Evolutionary conservation across 2,797 vertebrate genomes (phyloP), one percentile per base, ranked within the genome.

Genomic region (Danio aesculapii): DNA sequence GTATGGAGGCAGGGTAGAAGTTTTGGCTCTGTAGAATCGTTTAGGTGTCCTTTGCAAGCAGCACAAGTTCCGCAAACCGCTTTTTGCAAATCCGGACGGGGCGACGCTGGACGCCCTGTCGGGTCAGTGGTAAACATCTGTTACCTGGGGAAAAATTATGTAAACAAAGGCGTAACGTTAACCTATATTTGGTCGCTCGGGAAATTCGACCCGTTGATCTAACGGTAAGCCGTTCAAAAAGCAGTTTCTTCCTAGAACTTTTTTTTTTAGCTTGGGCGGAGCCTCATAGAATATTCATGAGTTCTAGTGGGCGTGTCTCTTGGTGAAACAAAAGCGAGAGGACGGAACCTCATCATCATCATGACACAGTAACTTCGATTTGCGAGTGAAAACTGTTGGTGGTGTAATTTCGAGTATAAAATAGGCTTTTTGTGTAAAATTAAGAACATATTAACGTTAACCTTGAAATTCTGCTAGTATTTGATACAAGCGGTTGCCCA

Each of bases 1-100:
- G 83, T 67, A 47, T 90, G 88, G 1, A 90, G 81, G 50, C 88
- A 90, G 8, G 88, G 88, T 2, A 90, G 81, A 14, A 90, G 86
- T 78, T 84, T 77, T 10, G 83, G 77, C 6, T 72, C 44, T 8
- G 41, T 7, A 16, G 49, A 77, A n/a, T 50, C 53, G 13, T 17
- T 78, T 21, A 86, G 52, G 2, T 16, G 21, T 21, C 14, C 53
- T 69, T 71, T 81, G 11, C 85, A 86, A 47, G 43, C 12, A 6
- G 50, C 63, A 39, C 85, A 86, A n/a, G n/a, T 16, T 44, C 57
- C 73, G 57, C 73, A 64, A 41, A 61, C 57, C 1, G 21, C 71
- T 21, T 44, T 77, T 17, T 41, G 44, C n/a, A 10, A 46, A 41
- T 58, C 58, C 19, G n/a, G 6, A 57, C 12, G 14, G 8, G 47